Conservation (phyloP, 2,113 vertebrate species). For the Amphiprion percula region DNA sequence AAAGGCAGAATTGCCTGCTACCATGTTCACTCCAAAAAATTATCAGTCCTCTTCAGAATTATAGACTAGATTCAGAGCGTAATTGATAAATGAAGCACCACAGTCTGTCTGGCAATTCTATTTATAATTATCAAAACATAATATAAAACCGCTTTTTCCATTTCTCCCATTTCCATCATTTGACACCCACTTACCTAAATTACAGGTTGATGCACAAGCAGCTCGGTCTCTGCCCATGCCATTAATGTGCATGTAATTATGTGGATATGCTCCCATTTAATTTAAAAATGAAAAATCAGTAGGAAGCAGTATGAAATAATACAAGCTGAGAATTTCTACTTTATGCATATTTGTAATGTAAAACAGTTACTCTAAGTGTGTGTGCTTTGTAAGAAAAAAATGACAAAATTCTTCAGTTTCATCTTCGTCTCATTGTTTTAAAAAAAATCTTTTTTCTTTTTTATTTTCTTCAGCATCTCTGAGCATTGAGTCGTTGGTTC, state of each 20-base stretch:
- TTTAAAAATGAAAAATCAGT: conserved; percentile 13
- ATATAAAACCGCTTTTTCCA: neutral
- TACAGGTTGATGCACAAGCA: neutral
- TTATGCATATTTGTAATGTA: neutral
- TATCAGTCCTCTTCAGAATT: neutral
- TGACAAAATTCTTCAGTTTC: too few species aligned
- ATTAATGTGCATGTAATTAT: neutral
- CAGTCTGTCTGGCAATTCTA: conserved; percentile 1
- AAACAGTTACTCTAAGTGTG: too few species aligned
- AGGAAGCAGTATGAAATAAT: neutral
- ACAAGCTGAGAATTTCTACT: neutral
- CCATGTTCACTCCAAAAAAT: neutral
- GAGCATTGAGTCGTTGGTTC: neutral
- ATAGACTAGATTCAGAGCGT: conserved; percentile 20
- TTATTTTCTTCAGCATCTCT: neutral
- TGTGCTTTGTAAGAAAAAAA: too few species aligned
- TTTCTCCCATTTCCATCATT: neutral
- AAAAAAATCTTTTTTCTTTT: neutral
- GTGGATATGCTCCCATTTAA: conserved; percentile 10
- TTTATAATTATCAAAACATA: conserved; percentile 19
- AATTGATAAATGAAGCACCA: conserved; percentile 16
- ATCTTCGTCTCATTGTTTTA: too few species aligned
- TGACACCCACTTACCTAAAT: neutral
- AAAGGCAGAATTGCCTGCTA: neutral
- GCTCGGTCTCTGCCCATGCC: neutral